Percentiles rank a stretch among this genome's conserved stretches.
phyloP scores from a whole-genome alignment of 2,797 vertebrate genomes.

The Pantherophis vulpinus region DNA sequence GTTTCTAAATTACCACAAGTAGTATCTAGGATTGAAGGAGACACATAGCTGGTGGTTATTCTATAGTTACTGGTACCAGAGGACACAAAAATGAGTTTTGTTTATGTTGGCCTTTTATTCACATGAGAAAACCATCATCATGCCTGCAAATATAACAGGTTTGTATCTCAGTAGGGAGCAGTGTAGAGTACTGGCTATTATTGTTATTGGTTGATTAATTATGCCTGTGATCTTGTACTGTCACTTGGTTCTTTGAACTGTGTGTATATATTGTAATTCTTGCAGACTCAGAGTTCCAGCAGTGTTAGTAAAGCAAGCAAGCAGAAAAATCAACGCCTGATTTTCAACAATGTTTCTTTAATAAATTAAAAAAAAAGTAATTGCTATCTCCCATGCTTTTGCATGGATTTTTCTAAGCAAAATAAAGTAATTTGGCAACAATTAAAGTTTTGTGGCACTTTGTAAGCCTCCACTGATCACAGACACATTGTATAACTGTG shows the following conservation, averaged over 20 bases:
- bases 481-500: neutral
- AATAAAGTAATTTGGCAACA: neutral
- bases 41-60: neutral
- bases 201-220: neutral
- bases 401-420: neutral
- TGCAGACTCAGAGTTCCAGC: neutral
- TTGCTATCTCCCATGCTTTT: neutral
- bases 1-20: neutral
- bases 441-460: neutral
- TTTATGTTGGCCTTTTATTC: neutral
- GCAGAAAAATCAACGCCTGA: neutral
- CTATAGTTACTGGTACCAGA: neutral
- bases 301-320: neutral
- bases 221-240: neutral
- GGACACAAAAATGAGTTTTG: neutral
- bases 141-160: neutral
- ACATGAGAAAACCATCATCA: neutral
- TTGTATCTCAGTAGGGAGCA: neutral
- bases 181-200: neutral
- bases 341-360: neutral
- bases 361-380: neutral
- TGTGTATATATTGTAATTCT: neutral
- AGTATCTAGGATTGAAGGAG: neutral
- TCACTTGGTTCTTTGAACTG: neutral
- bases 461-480: neutral